Percentiles rank a stretch among this genome's conserved stretches.
phyloP scores from a whole-genome alignment of 2,888 invertebrate genomes.

The Uloborus plumipes region DNA sequence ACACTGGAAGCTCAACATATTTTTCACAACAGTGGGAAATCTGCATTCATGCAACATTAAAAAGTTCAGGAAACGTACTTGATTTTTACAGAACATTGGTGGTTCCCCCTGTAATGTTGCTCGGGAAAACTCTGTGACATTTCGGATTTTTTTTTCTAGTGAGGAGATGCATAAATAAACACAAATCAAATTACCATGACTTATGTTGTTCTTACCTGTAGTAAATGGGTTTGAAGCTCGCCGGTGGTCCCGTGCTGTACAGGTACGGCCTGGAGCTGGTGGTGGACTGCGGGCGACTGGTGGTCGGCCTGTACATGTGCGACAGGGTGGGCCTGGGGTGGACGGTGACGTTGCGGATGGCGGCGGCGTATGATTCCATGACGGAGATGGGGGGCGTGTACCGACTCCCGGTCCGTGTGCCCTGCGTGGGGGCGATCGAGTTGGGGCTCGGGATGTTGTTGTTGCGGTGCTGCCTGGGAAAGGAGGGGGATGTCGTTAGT shows the following conservation, averaged over 20 bases:
- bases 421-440: constrained; percentile 45
- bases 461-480: neutral
- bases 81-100: no score
- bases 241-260: constrained; percentile 50
- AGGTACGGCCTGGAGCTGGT: constrained; percentile 33
- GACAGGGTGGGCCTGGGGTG: constrained; percentile 1
- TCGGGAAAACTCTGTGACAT: no score
- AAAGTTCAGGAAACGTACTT: no score
- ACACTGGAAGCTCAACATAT: no score
- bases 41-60: no score
- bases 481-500: no score
- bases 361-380: constrained; percentile 29
- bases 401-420: constrained; percentile 22
- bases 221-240: constrained; percentile 49
- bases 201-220: constrained; percentile 14
- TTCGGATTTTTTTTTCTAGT: no score
- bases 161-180: no score
- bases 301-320: constrained; percentile 1
- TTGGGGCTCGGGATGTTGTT: constrained; percentile 48
- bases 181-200: no score
- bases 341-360: constrained; percentile 13
- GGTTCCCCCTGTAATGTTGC: no score
- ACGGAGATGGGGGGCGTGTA: constrained; percentile 48
- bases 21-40: no score
- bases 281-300: neutral